Evolutionary conservation across 2,888 invertebrate genomes (phyloP), one percentile per base, ranked within the genome.

Genomic region (Apantesis nais): DNA sequence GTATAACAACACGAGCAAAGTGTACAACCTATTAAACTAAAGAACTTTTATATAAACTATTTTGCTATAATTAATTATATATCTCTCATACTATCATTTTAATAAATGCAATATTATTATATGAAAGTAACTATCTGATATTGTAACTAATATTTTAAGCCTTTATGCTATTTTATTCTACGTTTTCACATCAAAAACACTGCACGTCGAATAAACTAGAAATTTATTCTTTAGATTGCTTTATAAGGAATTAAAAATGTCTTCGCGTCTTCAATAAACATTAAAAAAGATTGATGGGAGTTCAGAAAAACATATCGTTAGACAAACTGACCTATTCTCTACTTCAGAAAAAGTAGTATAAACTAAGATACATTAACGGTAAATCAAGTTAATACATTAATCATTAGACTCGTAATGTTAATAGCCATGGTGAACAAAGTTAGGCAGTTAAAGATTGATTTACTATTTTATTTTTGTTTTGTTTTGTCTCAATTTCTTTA

Each of bases 1-100:
- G 48, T 60, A 72, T 72, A 81, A 67, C 52, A 39, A 68, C 61
- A 62, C 60, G 60, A 72, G 63, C 39, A 66, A 64, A 71, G 68
- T 73, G 79, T 78, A 29, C 41, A 19, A 12, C 44, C 25, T 12
- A 31, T 64, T 74, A 73, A 73, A 81, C 69, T 70, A 34, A 61
- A 16, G 11, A 76, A 79, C 48, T 73, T 81, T 37, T 25, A 62
- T 4, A 52, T 22, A 12, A 62, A 74, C 55, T 71, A 64, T 11
- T 63, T 70, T 62, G 70, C 52, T 68, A 66, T 58, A 31, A 22
- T n/a, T 52, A 64, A 34, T 64, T 41, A 29, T 41, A 3, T 62
- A 52, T 52, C 9, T 52, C n/a, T n/a, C n/a, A n/a, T n/a, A 52
- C 52, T n/a, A 52, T 3, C 2, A 52, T 52, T n/a, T 8, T 55